Base-by-base conservation (phyloP, 2,113 vertebrate genomes). In the Anguilla japonica region DNA sequence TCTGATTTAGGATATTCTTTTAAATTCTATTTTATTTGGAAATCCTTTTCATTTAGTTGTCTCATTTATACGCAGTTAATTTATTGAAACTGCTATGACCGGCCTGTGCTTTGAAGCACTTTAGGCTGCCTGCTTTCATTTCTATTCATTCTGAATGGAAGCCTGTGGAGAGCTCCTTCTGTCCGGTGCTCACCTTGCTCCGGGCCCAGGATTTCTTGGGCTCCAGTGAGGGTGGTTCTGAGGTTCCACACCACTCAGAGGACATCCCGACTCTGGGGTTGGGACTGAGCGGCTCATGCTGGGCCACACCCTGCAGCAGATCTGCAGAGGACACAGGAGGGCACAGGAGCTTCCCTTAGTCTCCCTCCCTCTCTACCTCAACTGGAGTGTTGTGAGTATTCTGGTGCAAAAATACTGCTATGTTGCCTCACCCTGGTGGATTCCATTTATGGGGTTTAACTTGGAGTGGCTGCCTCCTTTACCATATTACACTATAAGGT, bases 141-240 rank as follows among this genome's bases (percentile, higher is more conserved):
- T 53, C 50, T 53, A 14, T 11, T 13, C 5, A 11, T 13, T 53
- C 6, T 53, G 18, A 67, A 67, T 22, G 60, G 60, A 67, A 7
- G 18, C 5, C 56, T 60, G 18, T 16, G 14, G 56, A 20, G 18
- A 3, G 53, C 53, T 15, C 53, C 53, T 34, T 34, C 8, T 8
- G 53, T 18, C 57, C 9, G 13, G 22, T 18, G 9, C 85, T 87
- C 46, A 87, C 86, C 86, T 83, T 87, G 86, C 86, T 83, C n/a
- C 86, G 86, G 2, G 7, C 60, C 82, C 67, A 79, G 43, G 46
- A n/a, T 40, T 75, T 83, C 18, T 75, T 83, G 18, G 34, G 82
- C 14, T 86, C 79, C 53, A 29, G 50, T 39, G 39, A 41, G 81
- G 16, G 43, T 34, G 34, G 82, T 29, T 79, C 22, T 11, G 71